Evolutionary conservation across 2,888 invertebrate genomes (phyloP).

Genomic region (Drosophila parthenogenetica): DNA sequence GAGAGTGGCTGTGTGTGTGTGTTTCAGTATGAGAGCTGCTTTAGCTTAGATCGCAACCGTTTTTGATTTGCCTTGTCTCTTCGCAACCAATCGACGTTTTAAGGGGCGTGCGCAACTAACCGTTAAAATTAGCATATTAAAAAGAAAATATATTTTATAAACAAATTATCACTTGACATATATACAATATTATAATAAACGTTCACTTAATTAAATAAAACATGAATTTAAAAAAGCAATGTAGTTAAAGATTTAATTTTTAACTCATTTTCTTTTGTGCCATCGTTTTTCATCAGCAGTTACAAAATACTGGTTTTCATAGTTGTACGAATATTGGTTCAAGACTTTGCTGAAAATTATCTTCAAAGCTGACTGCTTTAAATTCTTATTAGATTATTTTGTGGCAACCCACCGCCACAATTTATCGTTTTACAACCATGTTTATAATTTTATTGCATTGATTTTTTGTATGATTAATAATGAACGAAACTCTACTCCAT

Average conservation of each 20-base stretch:
- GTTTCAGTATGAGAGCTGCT: constrained; percentile 5
- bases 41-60: constrained; percentile 45
- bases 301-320: too few relatives aligned
- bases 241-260: too few relatives aligned
- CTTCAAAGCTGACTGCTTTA: constrained; percentile 10
- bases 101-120: constrained; percentile 21
- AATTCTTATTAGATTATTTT: neutral
- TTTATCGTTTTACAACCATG: constrained; percentile 15
- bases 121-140: neutral
- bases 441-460: too few relatives aligned
- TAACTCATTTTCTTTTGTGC: too few relatives aligned
- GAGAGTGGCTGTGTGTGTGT: constrained; percentile 12
- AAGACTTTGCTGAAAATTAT: constrained; percentile 7
- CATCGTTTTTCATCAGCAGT: too few relatives aligned
- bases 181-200: too few relatives aligned
- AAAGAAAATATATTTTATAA: neutral
- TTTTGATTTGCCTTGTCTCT: constrained; percentile 42
- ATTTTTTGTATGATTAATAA: too few relatives aligned
- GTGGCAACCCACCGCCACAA: neutral
- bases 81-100: constrained; percentile 39
- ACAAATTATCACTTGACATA: neutral
- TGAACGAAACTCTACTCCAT: too few relatives aligned
- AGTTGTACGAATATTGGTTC: neutral
- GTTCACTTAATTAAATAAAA: too few relatives aligned
- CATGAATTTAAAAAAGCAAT: too few relatives aligned